Percentiles rank a stretch among this genome's conserved stretches.
Conservation (phyloP, 2,888 invertebrate genomes). For the Slavum lentiscoides region DNA sequence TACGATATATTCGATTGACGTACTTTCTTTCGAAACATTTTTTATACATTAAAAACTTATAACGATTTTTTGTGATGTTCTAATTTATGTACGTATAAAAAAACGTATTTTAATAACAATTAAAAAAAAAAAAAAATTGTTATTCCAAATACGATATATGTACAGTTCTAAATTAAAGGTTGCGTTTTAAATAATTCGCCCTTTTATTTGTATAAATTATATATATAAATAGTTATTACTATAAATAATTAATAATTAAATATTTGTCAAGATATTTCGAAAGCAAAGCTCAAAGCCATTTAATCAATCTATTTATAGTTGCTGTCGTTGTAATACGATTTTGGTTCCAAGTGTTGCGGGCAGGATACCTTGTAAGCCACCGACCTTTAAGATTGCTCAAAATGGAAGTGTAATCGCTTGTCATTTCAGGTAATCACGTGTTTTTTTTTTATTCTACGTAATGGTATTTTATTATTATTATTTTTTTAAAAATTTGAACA, state of each 20-base stretch:
- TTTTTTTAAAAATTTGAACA: too few species aligned
- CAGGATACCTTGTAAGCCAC: slow-evolving; percentile 73
- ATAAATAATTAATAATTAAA: neutral
- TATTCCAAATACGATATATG: neutral
- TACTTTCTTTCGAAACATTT: too few species aligned
- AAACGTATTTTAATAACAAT: too few species aligned
- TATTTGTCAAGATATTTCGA: neutral
- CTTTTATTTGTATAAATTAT: neutral
- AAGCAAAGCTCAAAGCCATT: slow-evolving; percentile 8
- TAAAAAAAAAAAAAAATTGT: neutral
- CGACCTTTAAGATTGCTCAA: slow-evolving; percentile 72
- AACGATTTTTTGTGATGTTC: too few species aligned
- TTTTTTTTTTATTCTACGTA: neutral
- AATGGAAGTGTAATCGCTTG: slow-evolving; percentile 73
- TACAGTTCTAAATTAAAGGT: neutral
- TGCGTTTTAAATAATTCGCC: slow-evolving; percentile 2
- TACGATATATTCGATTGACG: too few species aligned
- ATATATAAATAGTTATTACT: neutral
- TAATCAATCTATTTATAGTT: slow-evolving; percentile 58
- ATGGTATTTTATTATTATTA: neutral
- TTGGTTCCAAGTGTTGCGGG: slow-evolving; percentile 72
- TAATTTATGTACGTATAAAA: too few species aligned
- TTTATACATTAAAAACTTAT: too few species aligned
- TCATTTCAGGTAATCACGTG: slow-evolving; percentile 66
- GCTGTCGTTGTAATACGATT: slow-evolving; percentile 68